Evolutionary conservation across 2,888 invertebrate genomes (phyloP), one percentile per base, ranked within the genome.

Genomic region (Parnassius apollo): DNA sequence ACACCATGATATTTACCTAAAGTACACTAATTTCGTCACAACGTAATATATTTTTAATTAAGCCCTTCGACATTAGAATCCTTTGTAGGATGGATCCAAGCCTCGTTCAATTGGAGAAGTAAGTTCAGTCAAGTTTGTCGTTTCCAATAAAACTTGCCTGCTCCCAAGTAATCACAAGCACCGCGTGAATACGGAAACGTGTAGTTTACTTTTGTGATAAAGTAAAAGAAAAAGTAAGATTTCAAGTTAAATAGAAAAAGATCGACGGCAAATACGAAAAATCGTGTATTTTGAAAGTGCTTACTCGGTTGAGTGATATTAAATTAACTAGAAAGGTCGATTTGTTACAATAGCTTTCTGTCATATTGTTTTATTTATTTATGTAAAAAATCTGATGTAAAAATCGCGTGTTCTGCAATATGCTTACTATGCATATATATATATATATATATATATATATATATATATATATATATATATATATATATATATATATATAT

Each of bases 91-190:
- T 7, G 65, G 68, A 70, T 67, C 71, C 59, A 61, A 65, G 75
- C 69, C 66, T 57, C 62, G 68, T 62, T 59, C 68, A 69, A 64
- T 70, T 66, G 57, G 61, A 60, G 64, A 73, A 75, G 72, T 74
- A 67, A 72, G 71, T 74, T 74, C 60, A 67, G 68, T 68, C 35
- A 76, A 76, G 70, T 78, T 75, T 67, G 70, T 72, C 72, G 72
- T 71, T 71, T 70, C 74, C 71, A 77, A 77, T 80, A 80, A 77
- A 77, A 80, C 74, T 80, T 77, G 71, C 66, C 64, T 69, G 44
- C 64, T 66, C 55, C 46, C 57, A 56, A 69, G 70, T 71, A 76
- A 78, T 77, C 74, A 73, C 70, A 66, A 69, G 74, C 76, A 75
- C 64, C 70, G 61, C 64, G 46, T 59, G 75, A 71, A 72, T 75